These are phyloP conservation scores for Leptothorax acervorum DNA, from an alignment of 2,888 invertebrate species.

Conservation along the genomic window DNA sequence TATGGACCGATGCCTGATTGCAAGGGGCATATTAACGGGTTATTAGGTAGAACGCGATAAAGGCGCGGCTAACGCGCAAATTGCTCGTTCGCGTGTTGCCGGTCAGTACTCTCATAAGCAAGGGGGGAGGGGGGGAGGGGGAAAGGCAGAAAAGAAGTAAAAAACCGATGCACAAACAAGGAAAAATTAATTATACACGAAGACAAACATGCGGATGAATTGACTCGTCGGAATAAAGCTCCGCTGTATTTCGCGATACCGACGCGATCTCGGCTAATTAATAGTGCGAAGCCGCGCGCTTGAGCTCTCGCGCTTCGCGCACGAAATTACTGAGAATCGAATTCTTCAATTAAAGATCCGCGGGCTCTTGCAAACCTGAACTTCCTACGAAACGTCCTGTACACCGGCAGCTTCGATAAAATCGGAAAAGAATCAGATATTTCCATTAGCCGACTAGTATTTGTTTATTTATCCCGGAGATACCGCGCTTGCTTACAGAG, in stretches of 20 bases:
- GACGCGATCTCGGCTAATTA: slow-evolving; percentile 15
- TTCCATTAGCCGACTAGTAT: background rate
- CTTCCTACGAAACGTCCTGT: background rate
- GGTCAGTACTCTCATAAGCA: background rate
- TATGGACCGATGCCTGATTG: slow-evolving; percentile 53
- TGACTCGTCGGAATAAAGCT: slow-evolving; percentile 5
- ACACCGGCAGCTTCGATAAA: background rate
- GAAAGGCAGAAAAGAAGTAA: background rate
- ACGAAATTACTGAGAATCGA: background rate
- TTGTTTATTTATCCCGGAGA: slow-evolving; percentile 14
- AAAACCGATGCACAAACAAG: background rate
- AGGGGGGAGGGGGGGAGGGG: fast-evolving
- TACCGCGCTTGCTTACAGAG: no score
- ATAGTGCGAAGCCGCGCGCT: background rate
- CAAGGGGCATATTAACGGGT: slow-evolving; percentile 41
- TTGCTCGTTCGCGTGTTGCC: slow-evolving; percentile 44
- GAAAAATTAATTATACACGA: slow-evolving; percentile 28
- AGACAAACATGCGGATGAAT: slow-evolving; percentile 14
- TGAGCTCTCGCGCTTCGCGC: background rate
- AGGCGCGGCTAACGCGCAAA: slow-evolving; percentile 50
- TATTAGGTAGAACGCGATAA: slow-evolving; percentile 40
- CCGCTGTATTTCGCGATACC: background rate
- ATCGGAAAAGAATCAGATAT: background rate
- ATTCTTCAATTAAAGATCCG: background rate
- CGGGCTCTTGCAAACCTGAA: background rate